A percentile compares a stretch with the other conserved stretches of the same genome.
phyloP scores from a whole-genome alignment of 1,140 invertebrate genomes.

The Cyrtorhinus lividipennis region DNA sequence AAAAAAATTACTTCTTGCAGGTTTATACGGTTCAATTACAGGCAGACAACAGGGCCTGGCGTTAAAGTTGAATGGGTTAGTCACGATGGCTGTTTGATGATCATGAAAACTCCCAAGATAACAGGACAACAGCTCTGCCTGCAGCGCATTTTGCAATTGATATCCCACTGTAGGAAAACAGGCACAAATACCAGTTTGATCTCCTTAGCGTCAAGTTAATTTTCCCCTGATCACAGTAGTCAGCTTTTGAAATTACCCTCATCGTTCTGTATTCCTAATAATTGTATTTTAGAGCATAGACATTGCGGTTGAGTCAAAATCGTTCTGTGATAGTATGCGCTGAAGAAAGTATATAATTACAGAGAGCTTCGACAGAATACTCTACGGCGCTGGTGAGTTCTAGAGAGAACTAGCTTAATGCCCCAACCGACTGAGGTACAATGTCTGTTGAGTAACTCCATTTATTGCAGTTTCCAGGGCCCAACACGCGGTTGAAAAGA shows the following conservation, averaged over 20 bases:
- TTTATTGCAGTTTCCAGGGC: no score
- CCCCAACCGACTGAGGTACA: no score
- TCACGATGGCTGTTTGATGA: not conserved
- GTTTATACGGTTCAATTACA: not conserved
- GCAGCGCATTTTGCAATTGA: not conserved
- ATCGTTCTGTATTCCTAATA: not conserved
- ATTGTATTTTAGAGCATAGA: not conserved
- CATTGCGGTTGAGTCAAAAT: not conserved
- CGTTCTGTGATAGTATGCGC: not conserved
- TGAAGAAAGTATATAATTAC: not conserved
- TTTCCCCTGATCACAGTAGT: not conserved
- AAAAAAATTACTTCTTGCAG: not conserved
- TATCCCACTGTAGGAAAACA: no score
- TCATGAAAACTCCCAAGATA: not conserved
- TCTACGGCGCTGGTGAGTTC: no score
- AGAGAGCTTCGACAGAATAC: no score
- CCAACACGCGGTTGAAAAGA: no score
- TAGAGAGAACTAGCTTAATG: no score
- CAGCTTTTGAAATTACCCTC: not conserved
- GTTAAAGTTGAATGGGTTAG: not conserved
- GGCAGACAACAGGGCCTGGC: not conserved
- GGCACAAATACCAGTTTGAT: no score
- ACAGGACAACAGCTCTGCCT: not conserved
- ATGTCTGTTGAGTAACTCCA: no score
- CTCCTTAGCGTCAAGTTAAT: no score